A percentile compares a stretch with the other conserved stretches of the same genome.
phyloP scores from a whole-genome alignment of 2,113 vertebrate species.

The Setophaga coronata region DNA sequence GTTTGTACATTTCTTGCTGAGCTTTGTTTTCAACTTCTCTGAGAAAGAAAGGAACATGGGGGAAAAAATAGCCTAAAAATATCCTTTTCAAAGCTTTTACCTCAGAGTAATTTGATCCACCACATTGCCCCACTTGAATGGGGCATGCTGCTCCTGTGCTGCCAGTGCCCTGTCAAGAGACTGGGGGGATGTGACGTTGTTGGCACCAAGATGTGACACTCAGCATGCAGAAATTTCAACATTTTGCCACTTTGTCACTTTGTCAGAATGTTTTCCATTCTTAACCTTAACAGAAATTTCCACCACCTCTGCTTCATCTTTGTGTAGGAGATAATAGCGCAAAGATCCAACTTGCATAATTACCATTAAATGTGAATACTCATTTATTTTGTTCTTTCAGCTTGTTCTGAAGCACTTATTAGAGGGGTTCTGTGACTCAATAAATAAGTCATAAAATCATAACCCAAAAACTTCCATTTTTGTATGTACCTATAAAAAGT shows the following conservation, averaged over 20 bases:
- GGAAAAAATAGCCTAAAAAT: rapidly evolving
- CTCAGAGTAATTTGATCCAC: neutral
- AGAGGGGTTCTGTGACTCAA: neutral
- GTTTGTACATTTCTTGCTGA: neutral
- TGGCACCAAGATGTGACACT: neutral
- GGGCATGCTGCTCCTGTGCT: neutral
- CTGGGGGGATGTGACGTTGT: neutral
- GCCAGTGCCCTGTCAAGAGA: neutral
- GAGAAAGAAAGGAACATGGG: neutral
- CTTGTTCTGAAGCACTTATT: neutral
- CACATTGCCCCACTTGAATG: neutral
- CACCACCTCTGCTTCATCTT: neutral
- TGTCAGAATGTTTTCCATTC: neutral
- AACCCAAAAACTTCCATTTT: neutral
- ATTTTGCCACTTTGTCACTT: neutral
- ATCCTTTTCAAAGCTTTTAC: neutral
- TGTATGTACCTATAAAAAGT: neutral
- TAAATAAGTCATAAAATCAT: neutral
- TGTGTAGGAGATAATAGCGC: neutral
- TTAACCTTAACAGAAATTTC: slow-evolving; percentile 6
- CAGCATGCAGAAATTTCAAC: neutral
- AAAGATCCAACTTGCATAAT: neutral
- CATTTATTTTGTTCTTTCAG: neutral
- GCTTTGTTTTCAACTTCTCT: neutral
- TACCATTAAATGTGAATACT: neutral